These are phyloP conservation scores for Drosophila parvula DNA, from an alignment of 1,140 invertebrate genomes.

Conservation along the genomic window DNA sequence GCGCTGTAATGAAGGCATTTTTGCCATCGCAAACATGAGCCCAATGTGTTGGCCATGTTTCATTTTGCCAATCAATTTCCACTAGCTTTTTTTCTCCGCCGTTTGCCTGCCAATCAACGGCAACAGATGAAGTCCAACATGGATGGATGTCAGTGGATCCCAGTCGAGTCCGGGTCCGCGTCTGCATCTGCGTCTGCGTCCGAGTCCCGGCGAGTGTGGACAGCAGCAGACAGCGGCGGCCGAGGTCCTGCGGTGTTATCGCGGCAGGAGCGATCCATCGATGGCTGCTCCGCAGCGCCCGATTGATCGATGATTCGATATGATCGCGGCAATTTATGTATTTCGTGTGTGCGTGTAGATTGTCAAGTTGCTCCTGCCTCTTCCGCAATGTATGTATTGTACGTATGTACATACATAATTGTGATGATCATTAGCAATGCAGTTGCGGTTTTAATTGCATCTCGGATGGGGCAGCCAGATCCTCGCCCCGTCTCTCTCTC, in stretches of 20 bases:
- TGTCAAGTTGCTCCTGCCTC: conserved; percentile 67
- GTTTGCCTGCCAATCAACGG: conserved; percentile 74
- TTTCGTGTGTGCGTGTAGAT: conserved; percentile 69
- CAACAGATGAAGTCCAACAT: conserved; percentile 68
- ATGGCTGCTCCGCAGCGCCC: conserved; percentile 11
- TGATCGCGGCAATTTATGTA: conserved; percentile 76
- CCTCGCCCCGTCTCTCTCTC: conserved; percentile 20
- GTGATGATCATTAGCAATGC: conserved; percentile 69
- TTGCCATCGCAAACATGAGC: conserved; percentile 68
- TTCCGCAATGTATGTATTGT: conserved; percentile 14
- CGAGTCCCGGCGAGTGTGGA: conserved; percentile 63
- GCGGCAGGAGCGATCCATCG: conserved; percentile 56
- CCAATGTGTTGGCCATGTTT: conserved; percentile 72
- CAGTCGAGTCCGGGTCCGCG: conserved; percentile 1
- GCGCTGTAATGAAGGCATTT: conserved; percentile 80
- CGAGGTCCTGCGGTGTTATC: conserved; percentile 72
- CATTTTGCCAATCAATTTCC: conserved; percentile 74
- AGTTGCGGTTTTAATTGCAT: conserved; percentile 72
- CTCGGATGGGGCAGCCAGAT: conserved; percentile 31
- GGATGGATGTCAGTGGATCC: conserved; percentile 44
- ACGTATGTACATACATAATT: conserved; percentile 15
- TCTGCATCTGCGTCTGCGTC: not conserved
- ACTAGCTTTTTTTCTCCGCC: conserved; percentile 45
- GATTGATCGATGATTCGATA: conserved; percentile 72
- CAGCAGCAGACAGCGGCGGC: conserved; percentile 68